These are phyloP conservation scores for Ametastegia equiseti DNA, from an alignment of 2,888 invertebrate genomes.

Conservation along the genomic window DNA sequence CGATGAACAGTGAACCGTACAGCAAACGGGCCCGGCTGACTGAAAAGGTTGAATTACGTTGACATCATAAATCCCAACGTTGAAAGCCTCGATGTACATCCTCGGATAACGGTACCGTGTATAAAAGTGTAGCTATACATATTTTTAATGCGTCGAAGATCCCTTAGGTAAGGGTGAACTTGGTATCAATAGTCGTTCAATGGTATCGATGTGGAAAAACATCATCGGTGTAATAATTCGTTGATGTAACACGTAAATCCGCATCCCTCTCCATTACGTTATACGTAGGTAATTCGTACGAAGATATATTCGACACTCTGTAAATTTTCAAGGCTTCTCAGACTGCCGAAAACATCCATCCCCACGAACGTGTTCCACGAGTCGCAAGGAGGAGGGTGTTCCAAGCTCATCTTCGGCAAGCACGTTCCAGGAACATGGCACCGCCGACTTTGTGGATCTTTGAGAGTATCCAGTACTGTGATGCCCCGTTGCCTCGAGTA, in stretches of 20 bases:
- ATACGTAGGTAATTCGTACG: not conserved
- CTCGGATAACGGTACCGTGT: constrained; percentile 53
- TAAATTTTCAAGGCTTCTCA: not conserved
- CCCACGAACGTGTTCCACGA: constrained; percentile 52
- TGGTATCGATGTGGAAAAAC: constrained; percentile 10
- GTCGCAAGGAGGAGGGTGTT: not conserved
- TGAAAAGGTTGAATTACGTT: constrained; percentile 59
- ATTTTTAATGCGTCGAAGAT: constrained; percentile 36
- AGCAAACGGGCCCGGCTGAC: constrained; percentile 33
- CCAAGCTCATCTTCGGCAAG: constrained; percentile 32
- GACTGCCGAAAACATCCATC: constrained; percentile 48
- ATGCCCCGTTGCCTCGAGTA: constrained; percentile 16
- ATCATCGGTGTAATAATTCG: constrained; percentile 9
- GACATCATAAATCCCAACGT: constrained; percentile 53
- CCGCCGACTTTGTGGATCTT: constrained; percentile 6
- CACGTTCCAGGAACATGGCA: constrained; percentile 38
- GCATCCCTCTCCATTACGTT: not conserved
- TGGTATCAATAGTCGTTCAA: not conserved
- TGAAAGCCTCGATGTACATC: constrained; percentile 57
- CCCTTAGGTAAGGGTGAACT: constrained; percentile 4
- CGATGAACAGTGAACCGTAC: constrained; percentile 54
- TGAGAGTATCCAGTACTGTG: constrained; percentile 10
- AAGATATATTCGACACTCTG: not conserved
- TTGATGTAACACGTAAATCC: not conserved
- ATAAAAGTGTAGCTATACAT: constrained; percentile 28